Evolutionary conservation across 2,113 vertebrate species (phyloP), one percentile per base, ranked within the genome.

Genomic region (Rhinogobius similis): DNA sequence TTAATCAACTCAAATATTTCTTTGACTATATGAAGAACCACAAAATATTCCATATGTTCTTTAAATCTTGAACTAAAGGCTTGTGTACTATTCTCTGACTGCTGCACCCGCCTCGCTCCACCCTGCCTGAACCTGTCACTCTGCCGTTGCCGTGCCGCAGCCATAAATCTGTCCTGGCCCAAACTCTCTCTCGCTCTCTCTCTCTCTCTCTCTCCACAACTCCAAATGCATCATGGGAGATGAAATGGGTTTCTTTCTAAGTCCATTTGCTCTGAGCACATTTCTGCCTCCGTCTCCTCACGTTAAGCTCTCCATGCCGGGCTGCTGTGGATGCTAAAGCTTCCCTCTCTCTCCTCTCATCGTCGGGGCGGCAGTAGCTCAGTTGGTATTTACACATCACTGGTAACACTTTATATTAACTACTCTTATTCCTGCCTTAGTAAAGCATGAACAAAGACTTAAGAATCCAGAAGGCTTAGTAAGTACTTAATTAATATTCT

Each of bases 261-360:
- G 87, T 86, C 83, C 84, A 90, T 90, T 90, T 86, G 77, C 83
- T 70, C 65, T 55, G 81, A 88, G 86, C 79, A 83, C 88, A 89
- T 90, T 90, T 89, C 90, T 89, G 83, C 88, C 89, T 88, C 84
- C 86, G 83, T 86, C 83, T 89, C 90, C 81, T 71, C 74, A 78
- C 87, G 82, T 88, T 89, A 91, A 91, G 89, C 88, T 77, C 85
- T 86, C 81, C 76, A 67, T 82, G 86, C 85, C 82, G 67, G 79
- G 14, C 84, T 67, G 73, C 86, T 87, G 83, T 84, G 82, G 85
- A 88, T 88, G 86, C 46, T 78, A 89, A 91, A 91, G 88, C 88
- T 88, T 81, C 72, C 43, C 16, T 36, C 4, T 7, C 43, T 20
- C 41, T 46, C 43, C 16, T 18, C 16, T 46, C 43, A 7, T 18